Evolutionary conservation across 1,140 invertebrate species (phyloP).

Genomic region (Trichonephila inaurata): DNA sequence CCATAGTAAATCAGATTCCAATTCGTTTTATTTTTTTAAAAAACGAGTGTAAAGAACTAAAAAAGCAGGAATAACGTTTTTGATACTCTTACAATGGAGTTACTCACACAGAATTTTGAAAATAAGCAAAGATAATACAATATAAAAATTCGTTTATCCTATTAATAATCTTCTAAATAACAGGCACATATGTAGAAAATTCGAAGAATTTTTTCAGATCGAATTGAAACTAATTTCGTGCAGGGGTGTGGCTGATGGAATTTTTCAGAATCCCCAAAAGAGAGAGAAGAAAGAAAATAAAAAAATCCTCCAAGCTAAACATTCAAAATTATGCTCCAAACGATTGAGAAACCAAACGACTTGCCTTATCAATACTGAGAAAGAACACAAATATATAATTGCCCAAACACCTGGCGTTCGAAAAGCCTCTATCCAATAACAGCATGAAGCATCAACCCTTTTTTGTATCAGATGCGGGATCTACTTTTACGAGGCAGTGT

Average conservation of each 20-base stretch:
- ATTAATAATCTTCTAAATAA: too few species aligned
- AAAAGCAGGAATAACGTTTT: too few species aligned
- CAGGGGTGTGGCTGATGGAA: not conserved
- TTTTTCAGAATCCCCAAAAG: not conserved
- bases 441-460: conserved; percentile 31
- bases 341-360: not conserved
- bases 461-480: conserved; percentile 30
- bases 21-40: too few species aligned
- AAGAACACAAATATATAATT: conserved; percentile 7
- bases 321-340: not conserved
- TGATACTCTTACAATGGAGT: too few species aligned
- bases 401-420: conserved; percentile 15
- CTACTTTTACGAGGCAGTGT: conserved; percentile 20
- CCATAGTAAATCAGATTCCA: too few species aligned
- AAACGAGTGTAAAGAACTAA: too few species aligned
- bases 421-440: conserved; percentile 13
- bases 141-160: too few species aligned
- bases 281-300: not conserved
- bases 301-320: not conserved
- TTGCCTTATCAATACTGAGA: conserved; percentile 15
- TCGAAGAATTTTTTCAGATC: not conserved
- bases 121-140: too few species aligned
- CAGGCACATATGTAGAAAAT: too few species aligned
- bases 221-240: not conserved
- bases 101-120: too few species aligned